These are phyloP conservation scores for Eumacrocentrus americanus DNA, from an alignment of 2,888 invertebrate species.

Conservation along the genomic window DNA sequence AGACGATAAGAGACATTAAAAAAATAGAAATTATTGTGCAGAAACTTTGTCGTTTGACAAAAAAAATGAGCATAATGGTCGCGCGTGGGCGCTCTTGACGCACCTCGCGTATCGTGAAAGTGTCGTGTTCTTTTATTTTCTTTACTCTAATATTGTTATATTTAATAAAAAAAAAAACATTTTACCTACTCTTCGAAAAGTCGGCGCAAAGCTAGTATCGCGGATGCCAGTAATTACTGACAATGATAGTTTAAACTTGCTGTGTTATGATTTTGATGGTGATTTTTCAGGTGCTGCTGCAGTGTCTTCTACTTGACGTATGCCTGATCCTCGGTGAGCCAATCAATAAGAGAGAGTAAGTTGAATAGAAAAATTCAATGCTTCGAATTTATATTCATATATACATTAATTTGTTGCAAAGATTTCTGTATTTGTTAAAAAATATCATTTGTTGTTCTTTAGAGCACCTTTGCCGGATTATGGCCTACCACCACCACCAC, in stretches of 20 bases:
- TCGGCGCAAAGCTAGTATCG: not conserved
- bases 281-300: constrained; percentile 66
- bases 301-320: constrained; percentile 65
- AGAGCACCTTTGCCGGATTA: constrained; percentile 30
- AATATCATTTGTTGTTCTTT: not conserved
- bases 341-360: constrained; percentile 57
- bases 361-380: constrained; percentile 22
- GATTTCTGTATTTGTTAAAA: not conserved
- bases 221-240: not conserved
- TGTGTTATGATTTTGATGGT: constrained; percentile 7
- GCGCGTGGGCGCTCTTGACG: not conserved
- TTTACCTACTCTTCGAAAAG: not conserved
- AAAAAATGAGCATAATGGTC: not conserved
- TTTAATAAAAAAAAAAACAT: not conserved
- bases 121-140: constrained; percentile 16
- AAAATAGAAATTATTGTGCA: not conserved
- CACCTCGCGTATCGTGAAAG: constrained; percentile 17
- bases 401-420: constrained; percentile 14
- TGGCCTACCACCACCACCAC: constrained; percentile 31
- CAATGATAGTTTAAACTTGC: not conserved
- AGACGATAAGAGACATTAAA: not conserved
- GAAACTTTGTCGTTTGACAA: not conserved
- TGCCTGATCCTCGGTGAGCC: constrained; percentile 55
- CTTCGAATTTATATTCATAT: constrained; percentile 15
- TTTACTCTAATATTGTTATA: not conserved